Percentiles rank a stretch among this genome's conserved stretches.
Conservation (phyloP, 2,113 vertebrate genomes). For the Rattus rattus region DNA sequence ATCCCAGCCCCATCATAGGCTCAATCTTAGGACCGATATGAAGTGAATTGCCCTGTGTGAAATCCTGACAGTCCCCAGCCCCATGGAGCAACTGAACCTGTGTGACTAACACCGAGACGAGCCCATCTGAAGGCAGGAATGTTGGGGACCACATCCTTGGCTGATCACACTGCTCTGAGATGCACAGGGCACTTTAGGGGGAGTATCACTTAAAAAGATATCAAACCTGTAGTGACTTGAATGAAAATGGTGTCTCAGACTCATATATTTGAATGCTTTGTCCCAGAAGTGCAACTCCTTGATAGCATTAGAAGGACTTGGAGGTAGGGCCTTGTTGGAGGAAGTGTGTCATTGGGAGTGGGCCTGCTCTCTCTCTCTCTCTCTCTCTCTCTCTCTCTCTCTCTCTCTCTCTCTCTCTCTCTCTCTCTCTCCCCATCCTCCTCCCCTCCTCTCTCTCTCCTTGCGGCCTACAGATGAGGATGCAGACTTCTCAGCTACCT, state of each 20-base stretch:
- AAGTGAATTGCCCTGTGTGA: not conserved
- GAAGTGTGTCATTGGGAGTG: not conserved
- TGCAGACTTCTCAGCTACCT: not conserved
- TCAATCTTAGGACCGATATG: not conserved
- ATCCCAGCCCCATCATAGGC: not conserved
- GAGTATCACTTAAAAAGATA: not conserved
- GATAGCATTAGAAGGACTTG: not conserved
- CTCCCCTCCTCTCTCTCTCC: not conserved
- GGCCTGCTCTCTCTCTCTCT: not conserved
- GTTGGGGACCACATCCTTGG: not conserved
- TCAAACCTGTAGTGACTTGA: not conserved
- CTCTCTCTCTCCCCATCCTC: too few relatives aligned
- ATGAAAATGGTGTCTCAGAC: not conserved
- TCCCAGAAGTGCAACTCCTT: not conserved
- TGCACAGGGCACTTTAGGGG: not conserved
- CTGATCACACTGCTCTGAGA: not conserved
- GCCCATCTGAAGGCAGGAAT: not conserved
- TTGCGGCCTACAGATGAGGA: not conserved
- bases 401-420: not conserved
- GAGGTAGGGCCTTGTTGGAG: not conserved
- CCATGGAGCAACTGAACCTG: not conserved
- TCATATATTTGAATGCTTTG: not conserved
- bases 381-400: too few relatives aligned
- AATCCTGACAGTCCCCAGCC: not conserved
- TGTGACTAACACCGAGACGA: not conserved